Percentiles rank a stretch among this genome's conserved stretches.
phyloP scores from a whole-genome alignment of 1,140 invertebrate species.

The Brachionus manjavacas region DNA sequence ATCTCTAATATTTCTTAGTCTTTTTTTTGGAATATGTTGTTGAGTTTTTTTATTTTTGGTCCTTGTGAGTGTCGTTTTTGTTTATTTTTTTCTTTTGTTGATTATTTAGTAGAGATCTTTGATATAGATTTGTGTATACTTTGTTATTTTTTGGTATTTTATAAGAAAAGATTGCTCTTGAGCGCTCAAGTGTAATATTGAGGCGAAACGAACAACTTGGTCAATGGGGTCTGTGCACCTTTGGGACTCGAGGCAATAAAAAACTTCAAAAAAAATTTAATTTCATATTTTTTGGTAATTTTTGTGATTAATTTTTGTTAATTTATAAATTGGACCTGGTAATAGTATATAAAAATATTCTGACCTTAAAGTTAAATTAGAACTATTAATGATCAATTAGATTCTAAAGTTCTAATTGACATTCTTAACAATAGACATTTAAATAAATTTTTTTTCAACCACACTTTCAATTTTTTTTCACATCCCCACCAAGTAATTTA shows the following conservation, averaged over 20 bases:
- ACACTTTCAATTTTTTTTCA: neutral
- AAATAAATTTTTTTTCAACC: neutral
- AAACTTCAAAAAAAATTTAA: neutral
- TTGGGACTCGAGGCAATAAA: neutral
- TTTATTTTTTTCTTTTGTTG: neutral
- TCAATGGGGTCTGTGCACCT: neutral
- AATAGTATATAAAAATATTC: neutral
- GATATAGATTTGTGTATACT: slow-evolving; percentile 29
- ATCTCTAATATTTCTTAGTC: slow-evolving; percentile 16
- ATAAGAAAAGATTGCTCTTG: neutral
- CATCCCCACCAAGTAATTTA: neutral
- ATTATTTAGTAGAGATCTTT: slow-evolving; percentile 37
- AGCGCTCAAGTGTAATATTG: neutral
- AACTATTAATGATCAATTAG: neutral
- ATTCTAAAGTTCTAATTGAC: neutral
- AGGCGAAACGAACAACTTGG: neutral
- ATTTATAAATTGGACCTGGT: neutral
- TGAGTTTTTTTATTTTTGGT: slow-evolving; percentile 7
- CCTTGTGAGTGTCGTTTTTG: slow-evolving; percentile 27
- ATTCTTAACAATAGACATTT: neutral
- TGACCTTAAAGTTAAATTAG: neutral
- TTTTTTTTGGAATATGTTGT: slow-evolving; percentile 19
- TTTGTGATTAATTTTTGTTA: neutral
- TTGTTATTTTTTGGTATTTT: slow-evolving; percentile 11
- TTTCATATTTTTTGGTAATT: neutral